phyloP scores from a whole-genome alignment of 2,113 vertebrate genomes.

The Empidonax traillii region DNA sequence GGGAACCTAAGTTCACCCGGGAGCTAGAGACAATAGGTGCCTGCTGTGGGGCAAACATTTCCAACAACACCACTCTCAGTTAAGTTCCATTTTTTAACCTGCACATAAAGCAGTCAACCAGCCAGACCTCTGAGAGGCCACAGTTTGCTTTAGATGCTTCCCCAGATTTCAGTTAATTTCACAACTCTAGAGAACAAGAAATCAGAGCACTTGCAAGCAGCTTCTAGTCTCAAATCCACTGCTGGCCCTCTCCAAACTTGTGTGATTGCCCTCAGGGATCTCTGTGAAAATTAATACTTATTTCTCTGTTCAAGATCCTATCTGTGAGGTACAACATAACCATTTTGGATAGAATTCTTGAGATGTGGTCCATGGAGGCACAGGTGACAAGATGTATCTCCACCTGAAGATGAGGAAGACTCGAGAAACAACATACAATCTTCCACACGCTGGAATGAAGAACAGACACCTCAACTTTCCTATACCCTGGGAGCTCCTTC shows the following conservation, averaged over 20 bases:
- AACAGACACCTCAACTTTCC: not conserved
- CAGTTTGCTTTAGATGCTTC: not conserved
- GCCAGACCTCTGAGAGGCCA: not conserved
- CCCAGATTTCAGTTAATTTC: not conserved
- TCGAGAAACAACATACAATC: not conserved
- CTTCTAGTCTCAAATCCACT: not conserved
- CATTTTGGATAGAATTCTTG: not conserved
- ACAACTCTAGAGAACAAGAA: not conserved
- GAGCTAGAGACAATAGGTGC: not conserved
- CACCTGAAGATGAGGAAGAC: not conserved
- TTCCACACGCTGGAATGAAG: not conserved
- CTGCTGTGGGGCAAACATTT: not conserved
- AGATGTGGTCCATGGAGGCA: not conserved
- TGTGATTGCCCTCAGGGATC: not conserved
- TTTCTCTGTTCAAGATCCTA: not conserved
- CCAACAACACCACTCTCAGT: not conserved
- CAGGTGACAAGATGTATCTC: not conserved
- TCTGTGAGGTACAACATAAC: not conserved
- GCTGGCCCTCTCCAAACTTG: not conserved
- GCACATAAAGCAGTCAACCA: not conserved
- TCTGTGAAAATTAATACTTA: not conserved
- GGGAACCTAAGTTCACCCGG: not conserved
- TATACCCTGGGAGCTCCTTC: not conserved
- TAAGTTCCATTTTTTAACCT: not conserved
- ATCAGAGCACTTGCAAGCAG: not conserved